Base-by-base conservation (phyloP, 2,797 vertebrate species). In the Karalla daura region DNA sequence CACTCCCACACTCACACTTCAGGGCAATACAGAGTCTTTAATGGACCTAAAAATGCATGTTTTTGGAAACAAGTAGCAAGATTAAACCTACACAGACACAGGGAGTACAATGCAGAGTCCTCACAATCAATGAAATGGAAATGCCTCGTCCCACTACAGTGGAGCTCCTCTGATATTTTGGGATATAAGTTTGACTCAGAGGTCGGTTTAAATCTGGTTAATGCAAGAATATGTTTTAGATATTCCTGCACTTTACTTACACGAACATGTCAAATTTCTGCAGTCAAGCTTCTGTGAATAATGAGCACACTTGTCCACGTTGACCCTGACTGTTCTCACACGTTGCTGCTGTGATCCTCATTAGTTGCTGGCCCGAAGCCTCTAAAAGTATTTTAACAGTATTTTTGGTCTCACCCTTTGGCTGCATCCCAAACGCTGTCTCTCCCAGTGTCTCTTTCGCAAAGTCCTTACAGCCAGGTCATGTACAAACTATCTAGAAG, bases 301-400 rank as follows among this genome's bases (percentile, higher is more conserved):
- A 83, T 70, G 74, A 76, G 67, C 27, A 35, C 62, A 56, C 53
- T 81, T 69, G 65, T 86, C 67, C 70, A 21, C 14, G 25, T 62
- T 76, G 78, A 74, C 67, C 83, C 67, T 12, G 43, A n/a, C 63
- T 76, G 66, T 56, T 79, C 66, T 86, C 70, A 50, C 81, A 82
- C 60, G 73, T 71, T 54, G 52, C 66, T 20, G 41, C 71, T 80
- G 56, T 63, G 52, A 65, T 72, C 35, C 52, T 66, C 51, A 66
- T 86, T 86, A 66, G 58, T 59, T 39, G n/a, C 54, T 52, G 28
- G 40, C 61, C 30, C 51, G 15, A 50, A 69, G 63, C 78, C 51
- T 62, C 23, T 7, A 5, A 17, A 8, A 52, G 44, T 44, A 51
- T 75, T 65, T 73, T 35, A 64, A 62, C 30, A 32, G 54, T 46